Evolutionary conservation across 2,797 vertebrate genomes (phyloP), one percentile per base, ranked within the genome.

Genomic region (Lutjanus argentimaculatus): DNA sequence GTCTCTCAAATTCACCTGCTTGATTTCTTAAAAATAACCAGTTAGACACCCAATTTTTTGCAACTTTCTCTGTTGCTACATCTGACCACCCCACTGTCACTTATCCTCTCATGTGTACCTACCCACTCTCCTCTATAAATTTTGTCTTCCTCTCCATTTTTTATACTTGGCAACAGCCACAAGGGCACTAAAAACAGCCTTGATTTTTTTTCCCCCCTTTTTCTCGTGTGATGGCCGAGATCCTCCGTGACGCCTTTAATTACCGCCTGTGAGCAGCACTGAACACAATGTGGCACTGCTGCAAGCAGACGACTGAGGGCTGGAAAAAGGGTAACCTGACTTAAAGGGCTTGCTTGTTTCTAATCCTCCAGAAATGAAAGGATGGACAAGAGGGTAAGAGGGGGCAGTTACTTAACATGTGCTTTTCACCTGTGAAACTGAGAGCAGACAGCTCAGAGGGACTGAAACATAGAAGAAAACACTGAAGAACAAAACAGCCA

Each of bases 211-310:
- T n/a, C n/a, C n/a, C n/a, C n/a, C n/a, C n/a, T 51, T 17, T 25
- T 19, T 56, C 22, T 67, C 49, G 46, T 70, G 22, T 65, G 79
- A 82, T 67, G 79, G 61, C 72, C 2, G 13, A 73, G 70, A 84
- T 87, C 19, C 58, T 88, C 61, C 11, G 21, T 66, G 78, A 82
- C 21, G 19, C 81, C 81, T 91, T 86, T 91, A 91, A 93, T 91
- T 85, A 82, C 80, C 49, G 21, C 69, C 81, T 85, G 79, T 40
- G 53, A 85, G 74, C 65, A 48, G 49, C 12, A 25, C 64, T 36
- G 25, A 85, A 65, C 55, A 61, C 66, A 80, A 58, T 43, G 77
- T 51, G 72, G 55, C 72, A 64, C 22, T 48, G 70, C 62, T 57
- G 82, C 51, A 73, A 77, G 72, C 56, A 80, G 75, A 72, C 58